Conservation (phyloP, 2,888 invertebrate species). For the Chesias legatella region DNA sequence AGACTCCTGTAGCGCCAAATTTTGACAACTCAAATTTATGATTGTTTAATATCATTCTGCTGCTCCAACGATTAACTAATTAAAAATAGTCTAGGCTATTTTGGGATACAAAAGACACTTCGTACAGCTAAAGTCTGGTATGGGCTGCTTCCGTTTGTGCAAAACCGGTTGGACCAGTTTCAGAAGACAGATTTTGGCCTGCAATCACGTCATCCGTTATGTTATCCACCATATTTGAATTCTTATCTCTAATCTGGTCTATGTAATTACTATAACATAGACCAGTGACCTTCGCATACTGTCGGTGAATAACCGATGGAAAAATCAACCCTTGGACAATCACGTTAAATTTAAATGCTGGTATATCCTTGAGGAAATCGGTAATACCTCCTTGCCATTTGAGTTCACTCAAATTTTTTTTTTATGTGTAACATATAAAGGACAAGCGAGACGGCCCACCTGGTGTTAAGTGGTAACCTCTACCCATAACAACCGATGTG, state of each 20-base stretch:
- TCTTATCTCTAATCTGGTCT: conserved; percentile 2
- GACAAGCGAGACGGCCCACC: no score
- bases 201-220: conserved; percentile 1
- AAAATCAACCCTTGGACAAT: conserved; percentile 6
- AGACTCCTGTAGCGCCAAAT: no score
- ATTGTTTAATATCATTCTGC: no score
- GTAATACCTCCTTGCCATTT: no score
- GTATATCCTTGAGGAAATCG: no score
- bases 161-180: conserved; percentile 25
- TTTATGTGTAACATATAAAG: no score
- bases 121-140: conserved; percentile 10
- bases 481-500: no score
- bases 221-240: conserved; percentile 12
- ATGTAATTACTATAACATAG: conserved; percentile 4
- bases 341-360: no score
- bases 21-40: no score
- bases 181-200: conserved; percentile 6
- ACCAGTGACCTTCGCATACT: background rate
- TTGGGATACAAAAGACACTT: conserved; percentile 4
- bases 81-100: conserved; percentile 6
- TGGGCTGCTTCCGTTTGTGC: conserved; percentile 12
- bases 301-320: background rate
- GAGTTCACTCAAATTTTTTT: no score
- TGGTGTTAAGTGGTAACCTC: no score
- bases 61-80: background rate